phyloP scores from a whole-genome alignment of 2,113 vertebrate species.

The Xerus inauris region DNA sequence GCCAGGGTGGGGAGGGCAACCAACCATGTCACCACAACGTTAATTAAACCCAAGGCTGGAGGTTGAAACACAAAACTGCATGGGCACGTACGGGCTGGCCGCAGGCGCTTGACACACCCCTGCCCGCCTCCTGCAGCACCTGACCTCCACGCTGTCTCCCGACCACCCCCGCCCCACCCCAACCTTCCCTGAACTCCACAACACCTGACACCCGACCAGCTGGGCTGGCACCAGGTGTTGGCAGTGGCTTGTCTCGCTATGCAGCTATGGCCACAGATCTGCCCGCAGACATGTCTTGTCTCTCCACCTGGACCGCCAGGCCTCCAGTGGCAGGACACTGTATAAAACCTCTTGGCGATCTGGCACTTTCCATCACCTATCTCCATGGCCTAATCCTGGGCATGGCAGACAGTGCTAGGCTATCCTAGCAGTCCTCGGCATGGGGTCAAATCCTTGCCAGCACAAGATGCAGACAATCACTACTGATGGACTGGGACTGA shows the following conservation, averaged over 20 bases:
- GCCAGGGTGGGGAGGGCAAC: neutral
- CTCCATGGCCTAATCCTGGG: neutral
- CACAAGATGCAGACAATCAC: neutral
- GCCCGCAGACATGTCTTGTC: neutral
- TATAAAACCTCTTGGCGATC: neutral
- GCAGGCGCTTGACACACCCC: neutral
- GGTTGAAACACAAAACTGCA: neutral
- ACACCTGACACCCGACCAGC: neutral
- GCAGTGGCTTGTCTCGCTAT: neutral
- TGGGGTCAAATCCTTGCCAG: neutral
- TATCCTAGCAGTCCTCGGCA: slow-evolving; percentile 18
- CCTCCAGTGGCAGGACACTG: neutral
- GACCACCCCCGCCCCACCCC: neutral
- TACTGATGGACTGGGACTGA: accelerated
- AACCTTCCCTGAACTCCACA: neutral
- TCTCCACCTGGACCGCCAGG: neutral
- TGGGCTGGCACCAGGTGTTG: neutral
- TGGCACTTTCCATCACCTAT: neutral
- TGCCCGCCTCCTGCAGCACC: neutral
- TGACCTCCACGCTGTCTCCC: accelerated
- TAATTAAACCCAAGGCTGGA: slow-evolving; percentile 35
- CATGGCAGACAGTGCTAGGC: neutral
- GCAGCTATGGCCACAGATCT: neutral
- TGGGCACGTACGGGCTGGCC: neutral
- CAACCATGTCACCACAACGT: neutral